Conservation (phyloP, 2,888 invertebrate genomes). For the Leptura quadrifasciata region DNA sequence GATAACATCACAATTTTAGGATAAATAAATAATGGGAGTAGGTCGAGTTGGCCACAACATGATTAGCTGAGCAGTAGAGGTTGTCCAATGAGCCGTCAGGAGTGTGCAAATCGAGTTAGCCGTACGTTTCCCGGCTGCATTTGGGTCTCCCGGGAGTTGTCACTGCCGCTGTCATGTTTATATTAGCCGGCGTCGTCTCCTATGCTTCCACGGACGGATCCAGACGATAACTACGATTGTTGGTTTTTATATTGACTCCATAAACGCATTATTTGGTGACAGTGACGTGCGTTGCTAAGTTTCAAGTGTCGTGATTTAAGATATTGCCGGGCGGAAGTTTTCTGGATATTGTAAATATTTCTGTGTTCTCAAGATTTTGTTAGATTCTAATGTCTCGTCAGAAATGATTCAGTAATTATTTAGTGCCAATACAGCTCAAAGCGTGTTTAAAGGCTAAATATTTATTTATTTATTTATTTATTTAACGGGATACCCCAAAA, state of each 20-base stretch:
- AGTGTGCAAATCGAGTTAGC: slow-evolving; percentile 69
- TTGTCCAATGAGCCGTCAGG: slow-evolving; percentile 67
- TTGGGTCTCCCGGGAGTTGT: slow-evolving; percentile 63
- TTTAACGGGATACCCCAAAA: no score
- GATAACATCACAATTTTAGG: slow-evolving; percentile 20
- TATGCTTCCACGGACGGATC: slow-evolving; percentile 5
- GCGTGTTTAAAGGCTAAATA: no score
- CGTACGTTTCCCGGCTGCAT: slow-evolving; percentile 65
- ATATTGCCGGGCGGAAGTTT: no score
- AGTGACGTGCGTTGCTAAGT: background rate
- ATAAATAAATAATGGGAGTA: slow-evolving; percentile 60
- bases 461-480: no score
- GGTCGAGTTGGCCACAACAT: slow-evolving; percentile 61
- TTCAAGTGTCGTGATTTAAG: background rate
- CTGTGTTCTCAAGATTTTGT: no score
- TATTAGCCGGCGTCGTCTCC: slow-evolving; percentile 55
- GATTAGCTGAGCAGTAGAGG: slow-evolving; percentile 65
- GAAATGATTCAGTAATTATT: no score
- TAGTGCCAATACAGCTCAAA: no score
- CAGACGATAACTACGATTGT: slow-evolving; percentile 34
- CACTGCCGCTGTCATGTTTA: slow-evolving; percentile 67
- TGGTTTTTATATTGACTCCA: slow-evolving; percentile 35
- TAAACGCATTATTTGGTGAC: slow-evolving; percentile 27
- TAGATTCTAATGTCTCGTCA: no score
- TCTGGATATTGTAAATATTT: no score